Evolutionary conservation across 2,797 vertebrate genomes (phyloP), one percentile per base, ranked within the genome.

Genomic region (Argentina silus): DNA sequence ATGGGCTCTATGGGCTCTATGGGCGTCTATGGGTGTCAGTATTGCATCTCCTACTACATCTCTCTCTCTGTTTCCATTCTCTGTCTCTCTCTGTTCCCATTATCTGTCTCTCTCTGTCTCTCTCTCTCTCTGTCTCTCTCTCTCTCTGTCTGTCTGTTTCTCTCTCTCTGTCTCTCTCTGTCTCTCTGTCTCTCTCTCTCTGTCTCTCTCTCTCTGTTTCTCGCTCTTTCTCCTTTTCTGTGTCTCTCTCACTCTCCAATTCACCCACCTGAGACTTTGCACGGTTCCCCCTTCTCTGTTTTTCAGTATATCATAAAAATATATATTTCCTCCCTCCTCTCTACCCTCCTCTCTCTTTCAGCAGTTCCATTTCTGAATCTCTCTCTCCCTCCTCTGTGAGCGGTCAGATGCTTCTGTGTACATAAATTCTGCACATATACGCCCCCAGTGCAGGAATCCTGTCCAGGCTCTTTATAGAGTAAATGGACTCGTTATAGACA

Each of bases 101-200:
- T 51, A 1, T 36, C 27, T 36, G 27, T 36, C 4, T 36, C 27
- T 36, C 27, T 1, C 27, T 36, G 2, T 36, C 4, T 36, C 27
- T 36, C 27, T 4, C 4, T 36, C 4, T 51, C 15, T 15, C 7
- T 53, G 15, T 3, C 14, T 53, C 15, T 7, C 51, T 53, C 51
- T 6, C 17, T 17, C 51, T 7, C 4, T 56, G 3, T 56, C 53
- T 61, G 1, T 73, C 60, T 76, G 8, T 50, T 6, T 50, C 7
- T 50, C 10, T 51, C 50, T 51, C 27, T 36, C 27, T 36, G 27
- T 36, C 4, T 36, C 27, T 36, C 27, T 36, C 27, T 36, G 1
- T 36, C 27, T 36, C 27, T n/a, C n/a, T n/a, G n/a, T n/a, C n/a
- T n/a, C 53, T 56, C 53, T 56, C 53, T 61, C 48, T 73, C 60